Evolutionary conservation across 1,140 invertebrate species (phyloP), one percentile per base, ranked within the genome.

Genomic region (Mizuhopecten yessoensis): DNA sequence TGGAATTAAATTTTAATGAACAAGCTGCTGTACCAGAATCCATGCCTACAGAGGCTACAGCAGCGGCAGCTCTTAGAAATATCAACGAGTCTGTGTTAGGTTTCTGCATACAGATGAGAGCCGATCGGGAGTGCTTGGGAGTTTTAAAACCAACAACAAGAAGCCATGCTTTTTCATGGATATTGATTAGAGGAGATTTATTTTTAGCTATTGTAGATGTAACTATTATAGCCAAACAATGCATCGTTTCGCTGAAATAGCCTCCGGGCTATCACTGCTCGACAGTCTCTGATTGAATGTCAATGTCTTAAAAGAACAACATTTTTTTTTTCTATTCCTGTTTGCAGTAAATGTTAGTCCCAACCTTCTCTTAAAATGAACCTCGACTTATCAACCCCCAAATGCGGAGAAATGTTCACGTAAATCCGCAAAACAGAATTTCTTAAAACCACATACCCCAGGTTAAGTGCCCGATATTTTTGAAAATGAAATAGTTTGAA

Each of bases 121-220:
- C 23, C n/a, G 23, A 5, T 29, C n/a, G 57, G 57, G 57, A 75
- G 57, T 75, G 57, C 57, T 75, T 9, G 57, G 23, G 57, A n/a
- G n/a, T 17, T 75, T 75, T 75, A 75, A 17, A 75, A n/a, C n/a
- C n/a, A n/a, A n/a, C 23, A 29, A 9, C 57, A 75, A 45, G 57
- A 75, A n/a, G 45, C 2, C 23, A 29, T 29, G 57, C 57, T 75
- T 75, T 75, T 75, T 75, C 57, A 29, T 75, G 23, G 11, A 7
- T 75, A 75, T 75, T 29, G 57, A 75, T 75, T 11, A 75, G 57
- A 75, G 0, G 2, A 75, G 57, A 75, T 75, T 75, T 75, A 75
- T 75, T 75, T 75, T 75, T 75, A 75, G 57, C 57, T 75, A 75
- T 29, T 75, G 57, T 75, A 75, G n/a, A 75, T 75, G 57, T n/a